Base-by-base conservation (phyloP, 2,797 vertebrate genomes). In the Synanceia verrucosa region DNA sequence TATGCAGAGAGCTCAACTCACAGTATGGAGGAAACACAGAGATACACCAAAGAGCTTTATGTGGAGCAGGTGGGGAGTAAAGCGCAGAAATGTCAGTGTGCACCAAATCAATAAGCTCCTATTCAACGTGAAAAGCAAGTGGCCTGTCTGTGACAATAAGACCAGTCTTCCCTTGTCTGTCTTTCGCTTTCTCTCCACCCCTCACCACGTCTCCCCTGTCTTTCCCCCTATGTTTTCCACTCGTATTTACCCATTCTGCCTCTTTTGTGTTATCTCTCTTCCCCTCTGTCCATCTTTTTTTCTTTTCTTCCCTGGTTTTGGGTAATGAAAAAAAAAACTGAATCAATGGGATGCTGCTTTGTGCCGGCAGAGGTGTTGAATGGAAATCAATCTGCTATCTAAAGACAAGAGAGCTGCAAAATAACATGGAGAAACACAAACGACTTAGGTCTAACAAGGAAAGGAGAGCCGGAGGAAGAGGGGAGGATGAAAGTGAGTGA, bases 381-480 rank as follows among this genome's bases (percentile, higher is more conserved):
- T 82, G 78, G 86, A 85, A 91, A 91, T 91, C 88, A 88, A 90
- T 91, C 48, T 0, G 39, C 76, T 88, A 79, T 79, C 80, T 78
- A 69, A 86, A 87, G 79, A 86, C 79, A 85, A 74, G 70, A 78
- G 76, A 56, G 39, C 75, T 69, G 59, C 61, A 59, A 69, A 83
- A 78, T 56, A 85, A 84, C 80, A 78, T 6, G 1, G 57, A 75
- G 66, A 75, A 29, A 81, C 65, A 73, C 70, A 71, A 70, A 70
- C 33, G 57, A 29, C 62, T 75, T 70, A n/a, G n/a, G n/a, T n/a
- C n/a, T n/a, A n/a, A n/a, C 26, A 7, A 41, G 18, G 9, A 31
- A 43, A 14, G 19, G 23, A 23, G 21, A 52, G 34, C 9, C n/a
- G n/a, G 23, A 36, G 23, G 19, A 57, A 36, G 18, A 31, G 6